Base-by-base conservation (phyloP, 2,797 vertebrate species). In the Schizopygopsis malacanthus region DNA sequence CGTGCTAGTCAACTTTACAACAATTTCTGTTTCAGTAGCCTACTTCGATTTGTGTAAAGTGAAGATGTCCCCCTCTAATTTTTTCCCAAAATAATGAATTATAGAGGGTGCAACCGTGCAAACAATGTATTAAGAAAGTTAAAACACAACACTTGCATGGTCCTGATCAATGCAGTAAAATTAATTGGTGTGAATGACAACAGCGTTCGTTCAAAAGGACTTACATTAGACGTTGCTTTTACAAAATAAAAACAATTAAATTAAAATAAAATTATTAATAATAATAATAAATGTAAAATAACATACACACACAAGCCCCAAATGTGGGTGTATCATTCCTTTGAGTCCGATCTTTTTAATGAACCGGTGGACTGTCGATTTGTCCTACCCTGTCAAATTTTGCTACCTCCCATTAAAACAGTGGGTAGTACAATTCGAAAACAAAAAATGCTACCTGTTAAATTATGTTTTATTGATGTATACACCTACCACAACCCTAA, bases 1-100 rank as follows among this genome's bases (percentile, higher is more conserved):
- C 22, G 0, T 90, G 93, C 85, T 95, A 91, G 85, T 95, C 93
- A 91, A 81, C 84, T 6, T 76, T 79, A 41, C 28, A 83, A 28
- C 28, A 70, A 77, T 78, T 59, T 37, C 2, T 45, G 15, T 59
- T 43, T 72, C 79, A 52, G 0, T 69, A 33, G 33, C 33, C 33
- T 33, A 50, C 61, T 67, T 45, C 33, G 41, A 8, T 28, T 67
- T 16, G 63, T 25, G 28, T n/a, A 39, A 69, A 81, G 28, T 8
- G 18, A 69, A 61, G 6, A 50, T 9, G 2, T 50, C 4, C 13
- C 22, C 22, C 22, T 63, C 10, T 37, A 22, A 0, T 1, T 1
- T 33, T 33, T 20, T 0, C 2, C 1, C 7, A 25, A 37, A 10
- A 69, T 11, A 39, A 56, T 70, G 13, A 41, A 54, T 22, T 43